These are phyloP conservation scores for Notospermus geniculatus DNA, from an alignment of 1,140 invertebrate species.

Conservation along the genomic window DNA sequence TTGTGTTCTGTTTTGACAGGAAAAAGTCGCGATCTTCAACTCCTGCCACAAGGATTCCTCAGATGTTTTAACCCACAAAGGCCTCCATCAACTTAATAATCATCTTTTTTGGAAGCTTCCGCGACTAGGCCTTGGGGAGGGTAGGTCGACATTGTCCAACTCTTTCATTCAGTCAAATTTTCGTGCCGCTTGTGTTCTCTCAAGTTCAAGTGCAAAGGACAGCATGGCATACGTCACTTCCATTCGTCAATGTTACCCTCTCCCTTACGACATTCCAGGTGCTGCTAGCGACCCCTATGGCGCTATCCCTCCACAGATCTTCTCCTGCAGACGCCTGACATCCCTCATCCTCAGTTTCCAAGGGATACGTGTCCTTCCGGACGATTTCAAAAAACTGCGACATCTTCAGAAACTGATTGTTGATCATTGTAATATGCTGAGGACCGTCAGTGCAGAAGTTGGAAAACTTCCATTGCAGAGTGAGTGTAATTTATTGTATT, in stretches of 20 bases:
- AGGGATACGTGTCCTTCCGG: slow-evolving; percentile 13
- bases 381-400: slow-evolving; percentile 11
- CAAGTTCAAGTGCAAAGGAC: too few species aligned
- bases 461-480: slow-evolving; percentile 34
- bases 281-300: slow-evolving; percentile 2
- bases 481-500: too few species aligned
- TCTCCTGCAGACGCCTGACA: slow-evolving; percentile 10
- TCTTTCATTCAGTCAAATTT: too few species aligned
- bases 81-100: slow-evolving; percentile 9
- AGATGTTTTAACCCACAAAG: neutral
- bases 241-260: too few species aligned
- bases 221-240: too few species aligned
- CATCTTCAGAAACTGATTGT: neutral
- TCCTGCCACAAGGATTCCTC: too few species aligned
- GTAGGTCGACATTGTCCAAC: too few species aligned
- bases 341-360: slow-evolving; percentile 12
- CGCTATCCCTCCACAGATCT: slow-evolving; percentile 13
- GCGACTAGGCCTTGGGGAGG: neutral
- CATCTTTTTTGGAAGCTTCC: slow-evolving; percentile 10
- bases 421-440: slow-evolving; percentile 21
- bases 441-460: slow-evolving; percentile 30
- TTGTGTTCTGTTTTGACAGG: too few species aligned
- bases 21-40: too few species aligned
- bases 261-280: neutral
- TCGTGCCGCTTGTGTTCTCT: too few species aligned